Percentiles rank a stretch among this genome's conserved stretches.
These are phyloP conservation scores for Tapera naevia DNA, from an alignment of 2,797 vertebrate species.

Conservation along the genomic window DNA sequence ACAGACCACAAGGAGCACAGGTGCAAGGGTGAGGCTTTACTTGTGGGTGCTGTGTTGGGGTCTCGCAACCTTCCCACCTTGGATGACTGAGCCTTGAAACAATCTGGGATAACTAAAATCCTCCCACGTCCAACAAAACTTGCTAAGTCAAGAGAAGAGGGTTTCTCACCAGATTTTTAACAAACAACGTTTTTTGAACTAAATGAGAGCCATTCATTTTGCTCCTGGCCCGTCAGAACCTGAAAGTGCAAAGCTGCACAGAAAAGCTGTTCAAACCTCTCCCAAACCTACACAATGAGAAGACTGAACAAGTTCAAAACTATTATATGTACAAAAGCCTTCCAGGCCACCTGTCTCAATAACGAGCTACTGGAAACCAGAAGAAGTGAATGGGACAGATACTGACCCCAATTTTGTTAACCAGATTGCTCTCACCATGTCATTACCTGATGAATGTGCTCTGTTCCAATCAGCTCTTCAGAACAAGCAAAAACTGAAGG, in stretches of 20 bases:
- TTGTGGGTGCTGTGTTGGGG: background rate
- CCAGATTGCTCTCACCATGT: background rate
- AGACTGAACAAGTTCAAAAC: background rate
- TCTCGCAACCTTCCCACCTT: background rate
- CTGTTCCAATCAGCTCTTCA: background rate
- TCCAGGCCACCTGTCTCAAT: background rate
- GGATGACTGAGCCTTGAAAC: background rate
- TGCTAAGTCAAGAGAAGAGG: background rate
- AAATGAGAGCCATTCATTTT: background rate
- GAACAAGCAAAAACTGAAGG: background rate
- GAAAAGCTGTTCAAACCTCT: background rate
- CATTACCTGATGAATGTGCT: background rate
- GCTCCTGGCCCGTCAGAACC: background rate
- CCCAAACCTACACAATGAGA: background rate
- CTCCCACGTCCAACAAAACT: background rate
- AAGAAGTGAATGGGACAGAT: rapidly evolving
- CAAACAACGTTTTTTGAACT: background rate
- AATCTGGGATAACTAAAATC: background rate
- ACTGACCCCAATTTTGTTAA: background rate
- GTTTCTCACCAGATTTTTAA: background rate
- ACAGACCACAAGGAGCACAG: background rate
- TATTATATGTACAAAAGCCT: background rate
- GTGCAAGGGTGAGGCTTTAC: background rate
- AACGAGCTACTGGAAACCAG: background rate
- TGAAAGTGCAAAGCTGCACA: background rate